These are phyloP conservation scores for Microtus richardsoni DNA, from an alignment of 2,113 vertebrate genomes.

Conservation along the genomic window DNA sequence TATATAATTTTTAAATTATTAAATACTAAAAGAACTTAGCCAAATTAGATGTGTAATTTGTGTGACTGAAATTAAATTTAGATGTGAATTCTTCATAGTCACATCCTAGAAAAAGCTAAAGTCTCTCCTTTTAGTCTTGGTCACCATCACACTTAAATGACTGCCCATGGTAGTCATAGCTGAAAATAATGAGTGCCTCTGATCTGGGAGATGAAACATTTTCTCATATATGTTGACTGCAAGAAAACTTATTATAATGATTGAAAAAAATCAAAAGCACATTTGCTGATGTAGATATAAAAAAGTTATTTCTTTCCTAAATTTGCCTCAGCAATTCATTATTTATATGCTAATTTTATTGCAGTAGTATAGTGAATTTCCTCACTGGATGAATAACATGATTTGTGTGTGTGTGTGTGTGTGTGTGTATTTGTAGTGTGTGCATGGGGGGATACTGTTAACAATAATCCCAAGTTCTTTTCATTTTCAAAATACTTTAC, in stretches of 20 bases:
- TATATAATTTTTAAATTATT: constrained; percentile 43
- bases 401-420: neutral
- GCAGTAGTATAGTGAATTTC: neutral
- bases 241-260: neutral
- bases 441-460: neutral
- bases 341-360: constrained; percentile 16
- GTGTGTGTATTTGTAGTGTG: neutral
- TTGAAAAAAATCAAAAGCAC: neutral
- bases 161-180: neutral
- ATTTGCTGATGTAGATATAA: neutral
- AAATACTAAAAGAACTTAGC: constrained; percentile 37
- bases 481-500: constrained; percentile 20
- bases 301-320: neutral
- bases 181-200: neutral
- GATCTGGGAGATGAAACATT: neutral
- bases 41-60: neutral
- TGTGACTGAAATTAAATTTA: constrained; percentile 44
- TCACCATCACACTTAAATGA: neutral
- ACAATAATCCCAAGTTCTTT: neutral
- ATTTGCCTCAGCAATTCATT: neutral
- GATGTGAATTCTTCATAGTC: neutral
- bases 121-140: neutral
- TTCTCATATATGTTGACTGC: neutral
- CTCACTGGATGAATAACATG: neutral
- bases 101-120: constrained; percentile 37